Evolutionary conservation across 2,113 vertebrate genomes (phyloP).

Genomic region (Hemiscyllium ocellatum): DNA sequence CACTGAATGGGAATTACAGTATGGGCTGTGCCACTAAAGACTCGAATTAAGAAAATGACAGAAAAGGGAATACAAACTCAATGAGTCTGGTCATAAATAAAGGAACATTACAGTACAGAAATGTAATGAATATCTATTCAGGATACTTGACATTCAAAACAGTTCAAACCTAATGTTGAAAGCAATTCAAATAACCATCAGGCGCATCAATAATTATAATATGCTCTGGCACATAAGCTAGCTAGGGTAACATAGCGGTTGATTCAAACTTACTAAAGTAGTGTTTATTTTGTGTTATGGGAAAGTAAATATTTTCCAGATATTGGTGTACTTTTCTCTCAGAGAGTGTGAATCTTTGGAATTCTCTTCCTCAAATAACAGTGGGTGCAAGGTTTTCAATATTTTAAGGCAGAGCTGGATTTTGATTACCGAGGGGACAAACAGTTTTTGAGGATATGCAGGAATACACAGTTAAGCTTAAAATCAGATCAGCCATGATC

Average conservation of each 20-base stretch:
- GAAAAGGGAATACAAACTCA: neutral
- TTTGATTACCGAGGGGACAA: too few relatives aligned
- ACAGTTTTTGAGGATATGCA: too few relatives aligned
- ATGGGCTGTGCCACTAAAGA: neutral
- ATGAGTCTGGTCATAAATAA: neutral
- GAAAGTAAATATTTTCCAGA: neutral
- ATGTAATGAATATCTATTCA: neutral
- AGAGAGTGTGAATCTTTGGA: too few relatives aligned
- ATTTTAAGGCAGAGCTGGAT: too few relatives aligned
- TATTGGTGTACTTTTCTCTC: neutral
- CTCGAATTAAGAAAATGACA: neutral
- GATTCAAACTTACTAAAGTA: neutral
- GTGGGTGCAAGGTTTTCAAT: too few relatives aligned
- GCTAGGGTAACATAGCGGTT: neutral
- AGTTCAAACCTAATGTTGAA: neutral
- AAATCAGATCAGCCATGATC: too few relatives aligned
- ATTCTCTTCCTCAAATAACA: too few relatives aligned
- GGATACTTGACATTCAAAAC: neutral
- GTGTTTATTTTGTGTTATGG: neutral
- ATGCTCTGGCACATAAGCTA: neutral
- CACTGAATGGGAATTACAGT: neutral
- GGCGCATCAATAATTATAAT: neutral
- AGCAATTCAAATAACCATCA: neutral
- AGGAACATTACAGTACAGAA: neutral
- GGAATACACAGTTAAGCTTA: too few relatives aligned